Conservation (phyloP, 1,140 invertebrate species). For the Sinella curviseta region DNA sequence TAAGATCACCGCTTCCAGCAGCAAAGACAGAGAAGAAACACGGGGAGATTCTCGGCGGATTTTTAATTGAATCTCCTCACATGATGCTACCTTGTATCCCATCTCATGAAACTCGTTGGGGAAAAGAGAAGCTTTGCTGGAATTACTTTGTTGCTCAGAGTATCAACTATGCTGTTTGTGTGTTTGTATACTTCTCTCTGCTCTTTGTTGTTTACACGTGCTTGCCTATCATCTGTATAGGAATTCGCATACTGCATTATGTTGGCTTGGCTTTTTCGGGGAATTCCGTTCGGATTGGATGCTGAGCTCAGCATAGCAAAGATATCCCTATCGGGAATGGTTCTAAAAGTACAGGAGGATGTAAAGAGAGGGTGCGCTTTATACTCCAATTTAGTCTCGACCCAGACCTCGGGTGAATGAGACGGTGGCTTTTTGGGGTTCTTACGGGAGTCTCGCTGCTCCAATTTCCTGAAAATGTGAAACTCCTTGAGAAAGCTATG, state of each 20-base stretch:
- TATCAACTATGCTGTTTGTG: no score
- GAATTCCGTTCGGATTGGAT: neutral
- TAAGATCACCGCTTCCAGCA: neutral
- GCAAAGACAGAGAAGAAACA: no score
- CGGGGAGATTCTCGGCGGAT: neutral
- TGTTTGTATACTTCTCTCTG: neutral
- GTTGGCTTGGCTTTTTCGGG: neutral
- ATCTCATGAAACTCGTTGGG: neutral
- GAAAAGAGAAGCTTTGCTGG: neutral
- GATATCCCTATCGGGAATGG: neutral
- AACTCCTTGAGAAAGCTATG: no score
- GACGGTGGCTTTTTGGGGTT: neutral
- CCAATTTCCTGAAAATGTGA: neutral
- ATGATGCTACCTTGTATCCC: slow-evolving; percentile 14
- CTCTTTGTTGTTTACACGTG: neutral
- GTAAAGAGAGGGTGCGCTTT: slow-evolving; percentile 42
- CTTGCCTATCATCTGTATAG: no score
- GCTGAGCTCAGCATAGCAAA: neutral
- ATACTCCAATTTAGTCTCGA: slow-evolving; percentile 29
- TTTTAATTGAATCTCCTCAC: neutral
- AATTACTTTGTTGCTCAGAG: no score
- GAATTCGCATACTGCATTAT: no score
- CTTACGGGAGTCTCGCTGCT: neutral
- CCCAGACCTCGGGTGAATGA: neutral
- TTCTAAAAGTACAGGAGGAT: slow-evolving; percentile 25